These are phyloP conservation scores for Nothocercus julius DNA, from an alignment of 2,113 vertebrate species.

Conservation along the genomic window DNA sequence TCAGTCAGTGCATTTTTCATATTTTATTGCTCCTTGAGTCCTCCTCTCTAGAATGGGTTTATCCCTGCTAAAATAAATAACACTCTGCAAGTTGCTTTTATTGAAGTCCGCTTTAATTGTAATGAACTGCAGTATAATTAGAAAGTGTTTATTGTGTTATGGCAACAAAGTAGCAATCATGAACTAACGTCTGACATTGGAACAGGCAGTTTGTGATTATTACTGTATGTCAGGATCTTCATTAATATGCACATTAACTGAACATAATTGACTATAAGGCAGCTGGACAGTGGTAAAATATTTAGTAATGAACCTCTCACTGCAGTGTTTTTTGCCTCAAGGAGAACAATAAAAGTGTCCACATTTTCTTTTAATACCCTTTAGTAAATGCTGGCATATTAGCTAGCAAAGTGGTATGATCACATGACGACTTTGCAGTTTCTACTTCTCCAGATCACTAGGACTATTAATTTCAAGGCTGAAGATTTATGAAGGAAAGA, in stretches of 20 bases:
- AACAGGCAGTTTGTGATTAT: slow-evolving; percentile 55
- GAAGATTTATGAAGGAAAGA: not conserved
- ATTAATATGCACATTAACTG: slow-evolving; percentile 62
- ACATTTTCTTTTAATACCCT: slow-evolving; percentile 26
- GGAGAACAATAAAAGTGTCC: slow-evolving; percentile 30
- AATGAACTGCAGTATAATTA: slow-evolving; percentile 10
- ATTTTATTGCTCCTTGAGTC: not conserved
- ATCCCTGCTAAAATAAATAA: not conserved
- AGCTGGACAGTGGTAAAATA: slow-evolving; percentile 57
- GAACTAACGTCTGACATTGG: slow-evolving; percentile 44
- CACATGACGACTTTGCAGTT: slow-evolving; percentile 26
- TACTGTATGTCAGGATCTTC: slow-evolving; percentile 55
- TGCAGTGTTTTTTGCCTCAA: slow-evolving; percentile 27
- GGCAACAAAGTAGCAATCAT: slow-evolving; percentile 42
- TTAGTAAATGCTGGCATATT: slow-evolving; percentile 7
- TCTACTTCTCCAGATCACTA: not conserved
- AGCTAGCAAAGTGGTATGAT: slow-evolving; percentile 8
- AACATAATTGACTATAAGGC: slow-evolving; percentile 64
- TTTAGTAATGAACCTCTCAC: slow-evolving; percentile 24
- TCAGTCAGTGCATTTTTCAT: not conserved
- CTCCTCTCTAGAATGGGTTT: not conserved
- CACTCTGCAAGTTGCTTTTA: not conserved
- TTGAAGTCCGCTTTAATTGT: slow-evolving; percentile 32
- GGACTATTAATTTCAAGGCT: not conserved
- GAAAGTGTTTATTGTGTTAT: slow-evolving; percentile 29